phyloP scores from a whole-genome alignment of 2,113 vertebrate genomes.

The Solea solea region DNA sequence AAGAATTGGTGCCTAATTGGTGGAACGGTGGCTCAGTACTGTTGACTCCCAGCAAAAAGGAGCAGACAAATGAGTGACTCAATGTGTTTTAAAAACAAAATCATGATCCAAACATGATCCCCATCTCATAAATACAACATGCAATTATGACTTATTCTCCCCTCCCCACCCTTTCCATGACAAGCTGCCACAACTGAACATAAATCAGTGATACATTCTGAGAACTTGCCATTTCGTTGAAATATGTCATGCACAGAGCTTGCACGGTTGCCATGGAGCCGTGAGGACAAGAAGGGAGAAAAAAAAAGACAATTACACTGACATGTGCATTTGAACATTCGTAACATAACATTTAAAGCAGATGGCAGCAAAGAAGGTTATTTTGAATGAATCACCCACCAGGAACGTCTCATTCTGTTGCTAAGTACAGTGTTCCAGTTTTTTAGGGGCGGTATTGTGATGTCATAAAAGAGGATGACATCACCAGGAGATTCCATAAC shows the following conservation, averaged over 20 bases:
- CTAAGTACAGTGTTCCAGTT: constrained; percentile 5
- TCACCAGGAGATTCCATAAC: constrained; percentile 56
- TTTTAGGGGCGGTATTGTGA: constrained; percentile 16
- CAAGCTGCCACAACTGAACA: constrained; percentile 23
- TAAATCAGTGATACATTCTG: constrained; percentile 3
- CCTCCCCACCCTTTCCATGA: constrained; percentile 21
- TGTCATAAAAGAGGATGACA: constrained; percentile 44
- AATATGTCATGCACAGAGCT: neutral
- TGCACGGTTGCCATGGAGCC: constrained; percentile 15
- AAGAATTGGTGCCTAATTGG: neutral
- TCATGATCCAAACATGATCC: neutral
- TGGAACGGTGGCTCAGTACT: neutral
- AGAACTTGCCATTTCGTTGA: constrained; percentile 23
- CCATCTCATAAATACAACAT: neutral
- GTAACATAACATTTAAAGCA: neutral
- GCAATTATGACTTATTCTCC: constrained; percentile 7
- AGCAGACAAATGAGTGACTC: no score
- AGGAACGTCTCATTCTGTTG: constrained; percentile 38
- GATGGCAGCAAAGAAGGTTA: constrained; percentile 6
- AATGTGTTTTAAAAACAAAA: neutral
- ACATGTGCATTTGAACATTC: constrained; percentile 6
- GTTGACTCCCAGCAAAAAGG: neutral
- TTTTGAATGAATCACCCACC: constrained; percentile 58
- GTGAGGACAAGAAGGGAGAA: neutral
- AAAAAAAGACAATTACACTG: neutral